A percentile compares a stretch with the other conserved stretches of the same genome.
Evolutionary conservation across 1,140 invertebrate genomes (phyloP).

Genomic region (Aradophagus sp.): DNA sequence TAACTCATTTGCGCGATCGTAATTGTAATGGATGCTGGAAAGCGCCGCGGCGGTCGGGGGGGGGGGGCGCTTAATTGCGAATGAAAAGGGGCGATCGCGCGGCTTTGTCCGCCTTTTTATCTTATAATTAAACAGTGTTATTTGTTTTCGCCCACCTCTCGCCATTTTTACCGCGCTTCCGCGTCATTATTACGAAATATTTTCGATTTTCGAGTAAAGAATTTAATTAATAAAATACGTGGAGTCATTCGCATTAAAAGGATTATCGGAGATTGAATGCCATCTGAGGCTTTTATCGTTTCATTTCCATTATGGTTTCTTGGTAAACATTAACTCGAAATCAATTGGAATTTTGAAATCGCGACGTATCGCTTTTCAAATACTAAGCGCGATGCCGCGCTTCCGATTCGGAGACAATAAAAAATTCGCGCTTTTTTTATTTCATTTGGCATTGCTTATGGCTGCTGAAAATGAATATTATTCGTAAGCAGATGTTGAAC

Average conservation of each 20-base stretch:
- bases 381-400: no score
- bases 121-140: background rate
- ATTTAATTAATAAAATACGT: conserved; percentile 59
- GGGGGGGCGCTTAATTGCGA: no score
- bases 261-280: conserved; percentile 54
- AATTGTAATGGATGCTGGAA: conserved; percentile 40
- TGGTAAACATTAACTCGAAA: conserved; percentile 46
- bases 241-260: conserved; percentile 45
- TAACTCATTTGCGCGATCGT: conserved; percentile 33
- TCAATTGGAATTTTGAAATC: conserved; percentile 34
- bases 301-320: conserved; percentile 47
- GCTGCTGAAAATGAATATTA: no score
- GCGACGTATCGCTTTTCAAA: conserved; percentile 26
- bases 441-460: no score
- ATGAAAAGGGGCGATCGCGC: no score
- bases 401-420: no score
- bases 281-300: conserved; percentile 37
- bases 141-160: conserved; percentile 3
- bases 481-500: no score
- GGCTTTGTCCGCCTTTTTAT: no score
- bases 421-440: no score
- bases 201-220: conserved; percentile 53
- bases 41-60: background rate
- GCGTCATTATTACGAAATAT: conserved; percentile 51
- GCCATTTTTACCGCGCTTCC: background rate